Conservation (phyloP, 1,140 invertebrate genomes). For the Aricia agestis region DNA sequence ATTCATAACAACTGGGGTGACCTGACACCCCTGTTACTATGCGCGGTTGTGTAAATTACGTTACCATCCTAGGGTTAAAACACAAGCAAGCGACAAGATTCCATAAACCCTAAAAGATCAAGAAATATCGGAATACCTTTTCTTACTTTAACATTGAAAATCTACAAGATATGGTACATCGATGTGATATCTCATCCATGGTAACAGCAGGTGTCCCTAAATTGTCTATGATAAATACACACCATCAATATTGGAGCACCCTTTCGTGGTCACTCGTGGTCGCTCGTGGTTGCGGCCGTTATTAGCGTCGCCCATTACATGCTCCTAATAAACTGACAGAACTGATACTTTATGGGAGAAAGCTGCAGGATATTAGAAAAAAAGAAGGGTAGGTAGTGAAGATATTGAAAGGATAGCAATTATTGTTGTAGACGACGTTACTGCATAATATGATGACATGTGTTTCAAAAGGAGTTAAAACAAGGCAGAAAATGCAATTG, state of each 20-base stretch:
- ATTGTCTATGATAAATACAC: slow-evolving; percentile 63
- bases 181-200: slow-evolving; percentile 51
- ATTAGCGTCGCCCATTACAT: slow-evolving; percentile 37
- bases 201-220: slow-evolving; percentile 66
- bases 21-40: no score
- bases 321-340: slow-evolving; percentile 12
- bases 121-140: background rate
- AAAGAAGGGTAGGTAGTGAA: background rate
- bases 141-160: background rate
- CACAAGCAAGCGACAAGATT: no score
- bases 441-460: no score
- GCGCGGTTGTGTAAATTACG: no score
- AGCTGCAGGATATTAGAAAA: background rate
- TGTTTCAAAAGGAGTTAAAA: no score
- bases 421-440: no score
- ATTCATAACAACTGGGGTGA: no score
- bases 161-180: slow-evolving; percentile 28
- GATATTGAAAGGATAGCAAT: no score
- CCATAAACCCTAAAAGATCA: background rate
- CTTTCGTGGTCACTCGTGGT: slow-evolving; percentile 49
- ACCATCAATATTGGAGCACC: slow-evolving; percentile 55
- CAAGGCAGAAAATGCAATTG: no score
- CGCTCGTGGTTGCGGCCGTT: slow-evolving; percentile 40
- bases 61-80: no score
- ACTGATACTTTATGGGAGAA: background rate